Base-by-base conservation (phyloP, 2,797 vertebrate genomes). In the Neosilurus mollespiculum region DNA sequence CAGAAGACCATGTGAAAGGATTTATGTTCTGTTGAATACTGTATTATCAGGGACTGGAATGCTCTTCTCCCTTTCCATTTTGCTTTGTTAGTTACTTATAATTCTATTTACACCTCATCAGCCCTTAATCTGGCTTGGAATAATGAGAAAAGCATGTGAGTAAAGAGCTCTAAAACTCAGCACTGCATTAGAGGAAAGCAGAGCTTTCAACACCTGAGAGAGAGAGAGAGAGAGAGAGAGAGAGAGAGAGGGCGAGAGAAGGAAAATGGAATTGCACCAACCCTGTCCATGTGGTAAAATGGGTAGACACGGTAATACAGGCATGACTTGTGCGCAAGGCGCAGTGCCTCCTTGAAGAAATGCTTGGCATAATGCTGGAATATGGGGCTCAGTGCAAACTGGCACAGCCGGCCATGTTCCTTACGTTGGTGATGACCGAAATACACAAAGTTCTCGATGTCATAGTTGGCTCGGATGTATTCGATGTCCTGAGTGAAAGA, bases 371-470 rank as follows among this genome's bases (percentile, higher is more conserved):
- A 93, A 88, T 92, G 94, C 73, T 89, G 94, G 91, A 96, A 95
- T 86, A 90, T 82, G 11, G 93, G 94, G 80, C 91, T 93, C 82
- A 99, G 89, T 81, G 93, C 89, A 61, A 97, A 96, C 89, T 98
- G 97, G 83, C 91, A 91, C 1, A 99, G 86, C 80, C 91, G 95
- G 2, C 94, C 96, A 8, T 99, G 96, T 72, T 99, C 97, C 72
- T 97, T 94, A 1, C 81, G 88, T 88, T 92, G 86, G 86, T 98
- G 91, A 54, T 95, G 89, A 88, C 90, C 94, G 90, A 96, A 98
- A 87, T 96, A 91, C 91, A 98, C 94, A 89, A 99, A 98, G 88
- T 95, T 95, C 90, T 99, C 98, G 0, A 98, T 93, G 90, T 96
- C 95, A 92, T 96, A 99, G 91, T 94, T 96, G 10, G 96, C 94